These are phyloP conservation scores for Cygnus atratus DNA, from an alignment of 2,113 vertebrate species.

Conservation along the genomic window DNA sequence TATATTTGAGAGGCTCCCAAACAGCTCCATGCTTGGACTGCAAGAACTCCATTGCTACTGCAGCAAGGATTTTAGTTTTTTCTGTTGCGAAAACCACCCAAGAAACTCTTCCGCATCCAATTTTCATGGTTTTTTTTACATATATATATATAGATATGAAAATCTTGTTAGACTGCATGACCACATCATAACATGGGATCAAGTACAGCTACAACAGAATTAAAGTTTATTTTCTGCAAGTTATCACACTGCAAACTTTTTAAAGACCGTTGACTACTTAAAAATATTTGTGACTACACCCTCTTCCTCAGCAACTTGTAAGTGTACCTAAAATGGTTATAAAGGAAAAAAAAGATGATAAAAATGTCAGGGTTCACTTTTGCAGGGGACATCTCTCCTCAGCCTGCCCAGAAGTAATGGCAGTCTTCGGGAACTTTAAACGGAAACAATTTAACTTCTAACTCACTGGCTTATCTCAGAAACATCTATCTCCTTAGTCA, in stretches of 20 bases:
- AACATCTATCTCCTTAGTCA: neutral
- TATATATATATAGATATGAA: neutral
- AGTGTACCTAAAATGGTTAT: neutral
- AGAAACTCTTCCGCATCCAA: neutral
- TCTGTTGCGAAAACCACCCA: neutral
- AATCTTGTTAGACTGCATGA: neutral
- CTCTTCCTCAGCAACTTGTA: neutral
- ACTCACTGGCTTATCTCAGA: conserved; percentile 25
- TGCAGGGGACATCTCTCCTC: neutral
- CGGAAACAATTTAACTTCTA: conserved; percentile 25
- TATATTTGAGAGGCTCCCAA: neutral
- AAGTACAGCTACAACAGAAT: neutral
- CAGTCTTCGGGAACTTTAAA: neutral
- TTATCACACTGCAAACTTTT: neutral
- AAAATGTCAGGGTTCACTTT: neutral
- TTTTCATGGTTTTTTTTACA: neutral
- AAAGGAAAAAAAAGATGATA: neutral
- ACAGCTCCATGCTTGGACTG: neutral
- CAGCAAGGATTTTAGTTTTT: neutral
- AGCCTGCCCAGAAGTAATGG: neutral
- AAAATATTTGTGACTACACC: neutral
- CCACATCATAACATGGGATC: neutral
- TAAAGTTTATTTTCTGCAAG: neutral
- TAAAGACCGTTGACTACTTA: neutral
- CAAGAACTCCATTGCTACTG: rapidly evolving